A percentile compares a stretch with the other conserved stretches of the same genome.
These are phyloP conservation scores for Diadumene lineata DNA, from an alignment of 92 coral and sea anemone genomes.

Conservation along the genomic window DNA sequence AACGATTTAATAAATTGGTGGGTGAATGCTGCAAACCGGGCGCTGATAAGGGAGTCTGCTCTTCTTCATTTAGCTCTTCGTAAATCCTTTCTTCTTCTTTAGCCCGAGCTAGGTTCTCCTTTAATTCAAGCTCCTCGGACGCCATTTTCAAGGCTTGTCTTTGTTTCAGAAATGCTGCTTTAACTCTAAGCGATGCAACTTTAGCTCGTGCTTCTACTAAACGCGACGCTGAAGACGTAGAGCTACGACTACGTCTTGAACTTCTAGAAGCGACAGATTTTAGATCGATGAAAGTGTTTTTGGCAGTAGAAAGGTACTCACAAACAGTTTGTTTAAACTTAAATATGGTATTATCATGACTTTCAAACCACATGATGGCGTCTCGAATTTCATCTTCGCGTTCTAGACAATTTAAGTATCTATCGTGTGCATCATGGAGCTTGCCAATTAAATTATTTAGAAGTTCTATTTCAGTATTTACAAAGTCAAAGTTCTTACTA, in stretches of 20 bases:
- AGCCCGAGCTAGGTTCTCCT: slow-evolving; percentile 57
- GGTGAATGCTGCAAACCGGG: slow-evolving; percentile 1
- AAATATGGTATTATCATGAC: slow-evolving; percentile 32
- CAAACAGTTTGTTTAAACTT: slow-evolving; percentile 38
- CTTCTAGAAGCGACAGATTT: slow-evolving; percentile 8
- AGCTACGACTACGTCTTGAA: slow-evolving; percentile 13
- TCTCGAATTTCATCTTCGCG: slow-evolving; percentile 24
- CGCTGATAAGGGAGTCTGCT: slow-evolving; percentile 6
- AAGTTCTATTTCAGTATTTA: slow-evolving; percentile 21
- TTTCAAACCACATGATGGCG: slow-evolving; percentile 41
- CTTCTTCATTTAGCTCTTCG: slow-evolving; percentile 41
- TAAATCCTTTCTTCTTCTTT: slow-evolving; percentile 61
- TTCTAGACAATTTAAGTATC: slow-evolving; percentile 13
- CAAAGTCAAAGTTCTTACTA: slow-evolving; percentile 32
- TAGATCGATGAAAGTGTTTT: slow-evolving; percentile 4
- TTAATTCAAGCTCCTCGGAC: slow-evolving; percentile 44
- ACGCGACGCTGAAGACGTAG: slow-evolving; percentile 36
- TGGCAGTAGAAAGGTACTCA: slow-evolving; percentile 18
- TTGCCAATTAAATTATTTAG: slow-evolving; percentile 17
- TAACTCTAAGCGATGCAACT: slow-evolving; percentile 40
- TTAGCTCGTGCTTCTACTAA: slow-evolving; percentile 44
- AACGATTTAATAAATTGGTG: background rate
- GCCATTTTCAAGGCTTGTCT: slow-evolving; percentile 54
- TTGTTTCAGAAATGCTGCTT: slow-evolving; percentile 46
- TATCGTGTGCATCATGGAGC: slow-evolving; percentile 26